phyloP scores from a whole-genome alignment of 2,113 vertebrate genomes.

The Corydoras maculifer region DNA sequence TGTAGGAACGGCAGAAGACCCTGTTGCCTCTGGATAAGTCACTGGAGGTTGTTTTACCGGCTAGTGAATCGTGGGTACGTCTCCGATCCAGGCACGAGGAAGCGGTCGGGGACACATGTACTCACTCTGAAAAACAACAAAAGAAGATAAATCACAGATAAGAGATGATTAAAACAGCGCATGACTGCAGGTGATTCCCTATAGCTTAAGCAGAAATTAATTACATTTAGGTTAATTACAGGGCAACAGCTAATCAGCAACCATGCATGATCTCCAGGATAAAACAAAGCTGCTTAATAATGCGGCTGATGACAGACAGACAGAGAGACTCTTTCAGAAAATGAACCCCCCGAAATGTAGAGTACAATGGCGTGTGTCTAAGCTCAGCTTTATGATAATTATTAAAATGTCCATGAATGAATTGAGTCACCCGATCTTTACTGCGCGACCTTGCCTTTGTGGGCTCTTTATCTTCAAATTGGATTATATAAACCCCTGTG shows the following conservation, averaged over 20 bases:
- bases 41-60: constrained; percentile 14
- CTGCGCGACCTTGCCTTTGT: constrained; percentile 33
- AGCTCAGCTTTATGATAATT: constrained; percentile 31
- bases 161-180: constrained; percentile 28
- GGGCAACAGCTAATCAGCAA: constrained; percentile 40
- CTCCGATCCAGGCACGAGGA: constrained; percentile 68
- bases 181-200: constrained; percentile 35
- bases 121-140: constrained; percentile 57
- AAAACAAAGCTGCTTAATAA: constrained; percentile 15
- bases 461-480: constrained; percentile 31
- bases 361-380: neutral
- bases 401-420: constrained; percentile 40
- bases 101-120: constrained; percentile 68
- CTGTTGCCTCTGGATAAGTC: constrained; percentile 20
- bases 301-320: neutral
- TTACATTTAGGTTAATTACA: constrained; percentile 51
- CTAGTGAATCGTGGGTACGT: constrained; percentile 64
- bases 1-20: constrained; percentile 16
- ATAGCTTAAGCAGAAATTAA: constrained; percentile 36
- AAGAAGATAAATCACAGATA: constrained; percentile 1
- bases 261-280: constrained; percentile 16
- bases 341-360: neutral
- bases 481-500: too few species aligned
- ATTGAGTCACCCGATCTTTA: constrained; percentile 21
- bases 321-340: neutral